Percentiles rank a stretch among this genome's conserved stretches.
Conservation (phyloP, 64 coral and sea anemone species). For the Trachythela sp. region DNA sequence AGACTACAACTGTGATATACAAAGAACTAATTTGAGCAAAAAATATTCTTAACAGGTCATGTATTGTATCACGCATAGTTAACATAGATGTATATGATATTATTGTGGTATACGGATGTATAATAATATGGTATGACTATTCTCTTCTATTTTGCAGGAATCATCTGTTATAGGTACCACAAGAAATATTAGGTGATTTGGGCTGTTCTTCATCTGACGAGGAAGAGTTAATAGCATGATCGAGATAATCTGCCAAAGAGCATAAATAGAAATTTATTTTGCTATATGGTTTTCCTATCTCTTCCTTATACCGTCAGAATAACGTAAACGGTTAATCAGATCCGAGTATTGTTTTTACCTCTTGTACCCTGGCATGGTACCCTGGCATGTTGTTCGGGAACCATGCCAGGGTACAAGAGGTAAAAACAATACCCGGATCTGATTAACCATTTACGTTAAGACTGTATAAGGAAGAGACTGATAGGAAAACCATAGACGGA, state of each 20-base stretch:
- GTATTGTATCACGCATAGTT: too few species aligned
- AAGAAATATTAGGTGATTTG: not conserved
- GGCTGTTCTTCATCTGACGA: not conserved
- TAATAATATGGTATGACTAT: too few species aligned
- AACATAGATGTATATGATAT: too few species aligned
- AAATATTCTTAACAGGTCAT: too few species aligned
- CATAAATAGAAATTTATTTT: not conserved
- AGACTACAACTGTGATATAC: too few species aligned
- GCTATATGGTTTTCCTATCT: not conserved
- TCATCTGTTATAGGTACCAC: too few species aligned
- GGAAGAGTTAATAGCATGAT: not conserved
- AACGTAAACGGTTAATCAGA: constrained; percentile 41
- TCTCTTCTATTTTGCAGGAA: too few species aligned
- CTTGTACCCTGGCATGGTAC: constrained; percentile 14
- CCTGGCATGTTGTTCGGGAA: constrained; percentile 38
- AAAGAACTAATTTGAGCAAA: too few species aligned
- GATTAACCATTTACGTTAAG: constrained; percentile 46
- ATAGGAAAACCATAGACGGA: constrained; percentile 24
- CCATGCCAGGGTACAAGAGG: constrained; percentile 18
- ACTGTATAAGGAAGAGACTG: constrained; percentile 42
- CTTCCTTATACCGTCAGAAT: constrained; percentile 40
- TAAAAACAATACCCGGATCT: constrained; percentile 49
- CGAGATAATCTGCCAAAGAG: not conserved
- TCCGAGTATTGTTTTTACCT: constrained; percentile 50
- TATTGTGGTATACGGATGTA: too few species aligned